Base-by-base conservation (phyloP, 2,888 invertebrate species). In the Mythimna loreyi region DNA sequence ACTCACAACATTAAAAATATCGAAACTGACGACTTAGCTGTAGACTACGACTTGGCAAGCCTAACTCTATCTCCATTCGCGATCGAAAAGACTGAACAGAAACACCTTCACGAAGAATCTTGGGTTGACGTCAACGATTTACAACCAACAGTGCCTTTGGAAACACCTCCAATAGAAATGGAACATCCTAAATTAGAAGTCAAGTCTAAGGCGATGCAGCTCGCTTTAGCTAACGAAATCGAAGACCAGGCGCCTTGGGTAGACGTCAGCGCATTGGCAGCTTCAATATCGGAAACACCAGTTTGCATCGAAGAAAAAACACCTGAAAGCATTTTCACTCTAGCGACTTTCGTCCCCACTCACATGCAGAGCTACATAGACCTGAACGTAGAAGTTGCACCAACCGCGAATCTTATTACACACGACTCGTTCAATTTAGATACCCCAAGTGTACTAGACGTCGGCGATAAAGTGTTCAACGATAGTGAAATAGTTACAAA, bases 161-260 rank as follows among this genome's bases (percentile, higher is more conserved):
- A 81, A 72, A 49, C 81, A 50, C 75, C 67, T 1, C 36, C 62
- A 13, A 76, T 80, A 60, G 71, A 75, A 6, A 69, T 74, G 1
- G 70, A 69, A n/a, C 61, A 56, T 52, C 71, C 76, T 0, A 93
- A 92, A 83, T 84, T 91, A 52, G 93, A 93, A 83, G 84, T 92
- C 2, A 92, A 91, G 85, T 89, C 93, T 1, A 93, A 93, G 91
- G 98, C 97, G 0, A 96, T 97, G 82, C 97, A 98, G 85, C 91
- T 98, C 82, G 97, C 97, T 5, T 93, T 97, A 82, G 98, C 98
- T 0, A 97, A 97, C 45, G 98, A 98, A 86, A 97, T 98, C 77
- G 98, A 98, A 90, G 95, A 97, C 50, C 97, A 97, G 73, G 96
- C 97, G 0, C 97, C 97, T 0, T 98, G 98, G 98, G 96, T 97